These are phyloP conservation scores for Aphelenchoides bicaudatus DNA, from an alignment of 2,888 invertebrate species.

Conservation along the genomic window DNA sequence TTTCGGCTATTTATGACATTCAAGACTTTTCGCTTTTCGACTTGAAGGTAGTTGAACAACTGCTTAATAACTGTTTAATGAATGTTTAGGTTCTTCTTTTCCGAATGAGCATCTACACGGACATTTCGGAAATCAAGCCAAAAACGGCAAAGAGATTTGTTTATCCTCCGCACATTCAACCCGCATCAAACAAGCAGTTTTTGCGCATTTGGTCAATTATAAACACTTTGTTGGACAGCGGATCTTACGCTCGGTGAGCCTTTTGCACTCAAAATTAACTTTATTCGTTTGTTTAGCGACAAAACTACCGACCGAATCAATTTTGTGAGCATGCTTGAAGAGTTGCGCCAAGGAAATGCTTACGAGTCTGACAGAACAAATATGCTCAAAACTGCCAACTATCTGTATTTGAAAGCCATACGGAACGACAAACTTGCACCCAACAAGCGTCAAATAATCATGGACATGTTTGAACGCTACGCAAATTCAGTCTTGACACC, in stretches of 20 bases:
- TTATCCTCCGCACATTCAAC: constrained; percentile 7
- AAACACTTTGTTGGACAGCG: background rate
- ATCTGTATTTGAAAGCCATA: background rate
- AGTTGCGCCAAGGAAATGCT: constrained; percentile 8
- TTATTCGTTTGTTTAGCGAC: no score
- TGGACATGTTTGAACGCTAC: constrained; percentile 9
- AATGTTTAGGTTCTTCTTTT: constrained; percentile 12
- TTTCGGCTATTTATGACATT: background rate
- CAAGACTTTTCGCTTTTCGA: constrained; percentile 10
- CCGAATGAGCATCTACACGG: constrained; percentile 3
- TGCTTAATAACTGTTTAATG: background rate
- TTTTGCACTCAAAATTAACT: no score
- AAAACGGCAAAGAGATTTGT: no score
- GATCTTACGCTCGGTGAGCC: constrained; percentile 3
- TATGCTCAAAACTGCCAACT: background rate
- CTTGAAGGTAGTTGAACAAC: constrained; percentile 6
- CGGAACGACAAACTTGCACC: no score
- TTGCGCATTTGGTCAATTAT: constrained; percentile 1
- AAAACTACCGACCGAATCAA: constrained; percentile 9
- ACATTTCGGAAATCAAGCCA: background rate
- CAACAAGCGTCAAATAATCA: constrained; percentile 8
- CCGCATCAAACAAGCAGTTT: background rate
- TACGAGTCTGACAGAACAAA: constrained; percentile 13
- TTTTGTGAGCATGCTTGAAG: constrained; percentile 5
- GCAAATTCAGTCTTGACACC: background rate